phyloP scores from a whole-genome alignment of 2,113 vertebrate genomes.

The Narcine bancroftii region DNA sequence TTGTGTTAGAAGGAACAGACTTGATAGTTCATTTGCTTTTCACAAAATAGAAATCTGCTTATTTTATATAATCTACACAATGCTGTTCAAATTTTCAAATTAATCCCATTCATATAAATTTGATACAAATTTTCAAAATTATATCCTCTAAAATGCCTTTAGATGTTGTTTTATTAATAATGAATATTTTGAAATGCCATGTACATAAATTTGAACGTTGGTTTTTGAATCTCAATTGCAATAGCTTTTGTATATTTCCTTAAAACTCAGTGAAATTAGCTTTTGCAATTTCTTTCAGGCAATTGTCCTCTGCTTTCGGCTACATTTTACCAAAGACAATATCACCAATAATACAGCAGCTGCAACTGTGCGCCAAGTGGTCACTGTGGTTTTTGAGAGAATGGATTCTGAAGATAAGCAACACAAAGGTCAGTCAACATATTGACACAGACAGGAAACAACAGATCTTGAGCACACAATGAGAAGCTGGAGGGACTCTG shows the following conservation, averaged over 20 bases:
- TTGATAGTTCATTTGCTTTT: not conserved
- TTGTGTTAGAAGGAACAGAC: too few species aligned
- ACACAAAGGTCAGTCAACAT: constrained; percentile 68
- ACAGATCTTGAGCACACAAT: too few species aligned
- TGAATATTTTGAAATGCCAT: not conserved
- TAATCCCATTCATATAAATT: not conserved
- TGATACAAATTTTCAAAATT: not conserved
- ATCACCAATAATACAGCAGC: constrained; percentile 98
- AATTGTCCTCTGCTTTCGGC: constrained; percentile 93
- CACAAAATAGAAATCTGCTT: too few species aligned
- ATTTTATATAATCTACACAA: not conserved
- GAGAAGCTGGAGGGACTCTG: too few species aligned
- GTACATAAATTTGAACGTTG: not conserved
- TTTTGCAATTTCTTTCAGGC: constrained; percentile 59
- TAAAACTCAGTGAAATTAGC: not conserved
- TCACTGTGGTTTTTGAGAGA: constrained; percentile 96
- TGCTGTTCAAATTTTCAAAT: not conserved
- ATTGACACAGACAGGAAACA: too few species aligned
- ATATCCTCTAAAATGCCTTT: not conserved
- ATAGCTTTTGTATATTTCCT: not conserved
- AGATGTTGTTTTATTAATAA: not conserved
- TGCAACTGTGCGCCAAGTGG: constrained; percentile 90
- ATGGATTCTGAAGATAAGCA: constrained; percentile 94
- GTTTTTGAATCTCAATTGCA: not conserved
- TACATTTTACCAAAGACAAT: constrained; percentile 98